A percentile compares a stretch with the other conserved stretches of the same genome.
These are phyloP conservation scores for Dasyurus viverrinus DNA, from an alignment of 2,113 vertebrate species.

Conservation along the genomic window DNA sequence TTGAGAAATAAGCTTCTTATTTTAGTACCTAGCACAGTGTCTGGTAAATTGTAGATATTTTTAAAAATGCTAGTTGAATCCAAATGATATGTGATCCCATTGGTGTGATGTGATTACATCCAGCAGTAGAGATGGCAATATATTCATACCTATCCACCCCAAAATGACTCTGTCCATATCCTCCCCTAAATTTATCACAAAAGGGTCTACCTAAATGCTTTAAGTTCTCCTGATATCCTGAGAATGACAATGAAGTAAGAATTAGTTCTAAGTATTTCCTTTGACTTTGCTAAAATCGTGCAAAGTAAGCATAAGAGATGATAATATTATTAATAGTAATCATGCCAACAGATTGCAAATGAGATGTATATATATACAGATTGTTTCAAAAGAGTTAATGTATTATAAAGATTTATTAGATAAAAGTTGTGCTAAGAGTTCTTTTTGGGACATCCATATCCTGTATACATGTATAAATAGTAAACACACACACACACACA, in stretches of 20 bases:
- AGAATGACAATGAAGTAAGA: not conserved
- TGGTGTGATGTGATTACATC: not conserved
- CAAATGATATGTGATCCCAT: not conserved
- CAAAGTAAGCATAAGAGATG: not conserved
- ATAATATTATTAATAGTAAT: not conserved
- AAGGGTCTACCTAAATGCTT: not conserved
- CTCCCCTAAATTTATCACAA: not conserved
- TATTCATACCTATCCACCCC: not conserved
- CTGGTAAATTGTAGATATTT: not conserved
- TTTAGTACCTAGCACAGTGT: not conserved
- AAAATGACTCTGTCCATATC: not conserved
- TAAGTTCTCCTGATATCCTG: not conserved
- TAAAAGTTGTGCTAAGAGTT: not conserved
- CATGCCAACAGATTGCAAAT: not conserved
- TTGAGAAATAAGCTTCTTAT: not conserved
- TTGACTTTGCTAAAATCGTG: not conserved
- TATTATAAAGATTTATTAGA: not conserved
- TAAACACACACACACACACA: not conserved
- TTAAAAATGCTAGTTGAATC: not conserved
- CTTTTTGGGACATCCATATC: not conserved
- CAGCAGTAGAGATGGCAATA: not conserved
- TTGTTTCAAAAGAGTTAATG: not conserved
- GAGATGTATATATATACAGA: not conserved
- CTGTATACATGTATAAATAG: not conserved
- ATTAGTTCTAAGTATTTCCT: not conserved